Evolutionary conservation across 2,888 invertebrate genomes (phyloP).

Genomic region (Eurytoma californica): DNA sequence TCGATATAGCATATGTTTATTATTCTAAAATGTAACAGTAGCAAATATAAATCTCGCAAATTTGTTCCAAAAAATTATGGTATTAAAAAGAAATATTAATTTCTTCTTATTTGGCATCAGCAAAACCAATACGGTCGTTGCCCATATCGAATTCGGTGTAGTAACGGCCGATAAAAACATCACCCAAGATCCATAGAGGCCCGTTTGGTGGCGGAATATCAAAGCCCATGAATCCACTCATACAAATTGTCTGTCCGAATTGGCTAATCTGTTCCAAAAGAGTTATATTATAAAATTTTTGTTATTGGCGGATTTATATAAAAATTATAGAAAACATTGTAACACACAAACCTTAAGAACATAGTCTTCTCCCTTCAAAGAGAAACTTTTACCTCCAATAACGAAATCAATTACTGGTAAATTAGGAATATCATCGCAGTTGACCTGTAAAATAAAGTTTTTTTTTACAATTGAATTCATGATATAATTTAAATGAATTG

Average conservation of each 20-base stretch:
- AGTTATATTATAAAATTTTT: neutral
- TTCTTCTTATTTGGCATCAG: slow-evolving; percentile 78
- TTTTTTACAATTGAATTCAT: too few species aligned
- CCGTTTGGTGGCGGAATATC: slow-evolving; percentile 96
- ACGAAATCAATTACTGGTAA: slow-evolving; percentile 89
- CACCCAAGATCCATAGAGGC: slow-evolving; percentile 98
- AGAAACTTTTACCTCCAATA: slow-evolving; percentile 85
- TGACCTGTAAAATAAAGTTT: slow-evolving; percentile 75
- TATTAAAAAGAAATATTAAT: slow-evolving; percentile 41
- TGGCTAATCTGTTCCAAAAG: slow-evolving; percentile 79
- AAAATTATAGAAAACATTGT: slow-evolving; percentile 15
- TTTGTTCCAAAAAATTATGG: slow-evolving; percentile 15
- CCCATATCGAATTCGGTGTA: slow-evolving; percentile 97
- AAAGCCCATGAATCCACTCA: slow-evolving; percentile 97
- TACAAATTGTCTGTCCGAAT: slow-evolving; percentile 91
- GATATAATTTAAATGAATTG: neutral
- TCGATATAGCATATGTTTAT: slow-evolving; percentile 12
- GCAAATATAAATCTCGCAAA: slow-evolving; percentile 8
- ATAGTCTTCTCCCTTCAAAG: slow-evolving; percentile 90
- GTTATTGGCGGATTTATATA: neutral
- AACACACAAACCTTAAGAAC: slow-evolving; percentile 81
- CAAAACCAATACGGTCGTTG: slow-evolving; percentile 93
- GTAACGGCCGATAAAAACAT: slow-evolving; percentile 96
- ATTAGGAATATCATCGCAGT: slow-evolving; percentile 86
- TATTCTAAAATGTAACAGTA: slow-evolving; percentile 6